Evolutionary conservation across 2,797 vertebrate species (phyloP), one percentile per base, ranked within the genome.

Genomic region (Catostomus latipinnis): DNA sequence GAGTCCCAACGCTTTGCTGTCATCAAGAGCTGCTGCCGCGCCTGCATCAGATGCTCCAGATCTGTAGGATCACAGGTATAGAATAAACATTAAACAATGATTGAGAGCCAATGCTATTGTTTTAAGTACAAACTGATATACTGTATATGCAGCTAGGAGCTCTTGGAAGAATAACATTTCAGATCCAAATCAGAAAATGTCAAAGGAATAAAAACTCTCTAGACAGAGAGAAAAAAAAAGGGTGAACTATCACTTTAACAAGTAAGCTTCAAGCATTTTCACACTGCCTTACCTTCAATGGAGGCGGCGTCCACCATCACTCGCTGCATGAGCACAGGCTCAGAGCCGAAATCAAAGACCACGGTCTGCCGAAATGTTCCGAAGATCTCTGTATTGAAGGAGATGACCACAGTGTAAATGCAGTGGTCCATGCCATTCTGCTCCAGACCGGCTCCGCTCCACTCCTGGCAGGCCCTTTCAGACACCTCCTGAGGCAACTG

Each of bases 261-360:
- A 10, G 22, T 50, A 9, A 57, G 12, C 8, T 8, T 52, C 11
- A 65, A 76, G 14, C 12, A 6, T 60, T 14, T 43, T 43, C 8
- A 66, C 0, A 0, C 18, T 2, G 7, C 0, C 22, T 12, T 94
- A 99, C 98, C 98, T 96, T 99, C 96, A 90, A 98, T 99, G 58
- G 97, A 98, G 83, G 98, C 98, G 78, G 98, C 98, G 86, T 99
- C 97, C 91, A 99, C 98, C 97, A 98, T 98, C 74, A 99, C 95
- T 90, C 98, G 94, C 91, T 98, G 95, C 97, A 99, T 99, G 88
- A 99, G 94, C 89, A 99, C 97, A 22, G 98, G 98, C 80, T 99
- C 98, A 72, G 96, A 95, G 84, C 97, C 98, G 66, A 99, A 99
- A 93, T 99, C 98, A 87, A 99, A 99, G 85, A 99, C 98, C 82